These are phyloP conservation scores for Poecilia gillii DNA, from an alignment of 2,797 vertebrate genomes.

Conservation along the genomic window DNA sequence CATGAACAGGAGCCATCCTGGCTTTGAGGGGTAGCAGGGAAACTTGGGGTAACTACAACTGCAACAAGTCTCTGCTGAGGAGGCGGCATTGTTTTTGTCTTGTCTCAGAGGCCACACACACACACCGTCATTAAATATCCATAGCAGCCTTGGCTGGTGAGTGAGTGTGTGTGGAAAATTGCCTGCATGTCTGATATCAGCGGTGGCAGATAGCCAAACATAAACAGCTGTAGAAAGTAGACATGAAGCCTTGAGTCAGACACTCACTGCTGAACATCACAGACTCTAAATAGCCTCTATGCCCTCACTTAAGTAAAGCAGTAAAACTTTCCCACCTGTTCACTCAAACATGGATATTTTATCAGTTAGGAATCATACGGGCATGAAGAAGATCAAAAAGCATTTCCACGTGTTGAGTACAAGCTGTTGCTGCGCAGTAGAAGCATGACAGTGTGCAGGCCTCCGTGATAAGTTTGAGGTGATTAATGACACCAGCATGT, in stretches of 20 bases:
- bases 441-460: constrained; percentile 19
- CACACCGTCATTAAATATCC: constrained; percentile 19
- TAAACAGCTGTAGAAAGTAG: constrained; percentile 56
- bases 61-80: background rate
- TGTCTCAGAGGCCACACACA: constrained; percentile 3
- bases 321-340: constrained; percentile 11
- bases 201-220: constrained; percentile 42
- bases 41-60: background rate
- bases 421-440: constrained; percentile 12
- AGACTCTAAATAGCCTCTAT: constrained; percentile 40
- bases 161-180: constrained; percentile 16
- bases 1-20: background rate
- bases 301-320: constrained; percentile 26
- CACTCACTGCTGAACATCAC: constrained; percentile 26
- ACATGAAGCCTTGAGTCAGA: constrained; percentile 34
- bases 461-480: constrained; percentile 15
- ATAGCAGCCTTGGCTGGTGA: constrained; percentile 5
- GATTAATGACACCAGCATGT: constrained; percentile 52
- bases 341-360: constrained; percentile 8
- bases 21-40: background rate
- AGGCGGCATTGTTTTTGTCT: background rate
- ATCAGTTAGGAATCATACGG: background rate
- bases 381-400: background rate
- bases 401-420: background rate
- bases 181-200: constrained; percentile 23